phyloP scores from a whole-genome alignment of 2,113 vertebrate species.

The Cebus imitator region DNA sequence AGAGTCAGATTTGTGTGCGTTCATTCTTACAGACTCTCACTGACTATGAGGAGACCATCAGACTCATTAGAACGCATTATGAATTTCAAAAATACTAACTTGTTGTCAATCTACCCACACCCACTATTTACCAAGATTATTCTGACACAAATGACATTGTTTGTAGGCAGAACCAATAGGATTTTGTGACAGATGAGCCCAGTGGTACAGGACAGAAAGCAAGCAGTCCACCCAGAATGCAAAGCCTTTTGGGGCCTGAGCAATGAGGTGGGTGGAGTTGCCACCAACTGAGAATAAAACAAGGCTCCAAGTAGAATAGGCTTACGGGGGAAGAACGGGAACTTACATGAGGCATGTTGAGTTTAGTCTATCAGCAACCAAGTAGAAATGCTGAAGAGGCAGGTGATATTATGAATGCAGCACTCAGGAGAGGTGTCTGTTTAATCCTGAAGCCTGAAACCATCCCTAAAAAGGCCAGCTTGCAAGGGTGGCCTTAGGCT shows the following conservation, averaged over 20 bases:
- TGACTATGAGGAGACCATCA: neutral
- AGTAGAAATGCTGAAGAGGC: neutral
- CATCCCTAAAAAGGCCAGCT: neutral
- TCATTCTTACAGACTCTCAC: neutral
- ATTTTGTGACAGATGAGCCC: neutral
- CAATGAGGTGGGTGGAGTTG: neutral
- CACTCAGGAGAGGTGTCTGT: neutral
- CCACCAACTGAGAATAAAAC: neutral
- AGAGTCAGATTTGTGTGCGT: neutral
- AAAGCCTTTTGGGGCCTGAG: neutral
- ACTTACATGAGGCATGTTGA: neutral
- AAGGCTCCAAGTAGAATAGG: neutral
- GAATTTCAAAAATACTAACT: neutral
- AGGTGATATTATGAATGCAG: neutral
- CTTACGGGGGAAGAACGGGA: neutral
- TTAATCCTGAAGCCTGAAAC: neutral
- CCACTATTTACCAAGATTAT: neutral
- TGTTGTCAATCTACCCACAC: neutral
- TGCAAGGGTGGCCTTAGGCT: neutral
- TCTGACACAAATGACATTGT: neutral
- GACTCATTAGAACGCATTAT: neutral
- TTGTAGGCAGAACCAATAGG: neutral
- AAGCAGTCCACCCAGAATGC: neutral
- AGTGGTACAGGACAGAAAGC: neutral
- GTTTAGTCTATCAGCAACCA: neutral